Evolutionary conservation across 2,797 vertebrate species (phyloP).

Genomic region (Calcarius lapponicus): DNA sequence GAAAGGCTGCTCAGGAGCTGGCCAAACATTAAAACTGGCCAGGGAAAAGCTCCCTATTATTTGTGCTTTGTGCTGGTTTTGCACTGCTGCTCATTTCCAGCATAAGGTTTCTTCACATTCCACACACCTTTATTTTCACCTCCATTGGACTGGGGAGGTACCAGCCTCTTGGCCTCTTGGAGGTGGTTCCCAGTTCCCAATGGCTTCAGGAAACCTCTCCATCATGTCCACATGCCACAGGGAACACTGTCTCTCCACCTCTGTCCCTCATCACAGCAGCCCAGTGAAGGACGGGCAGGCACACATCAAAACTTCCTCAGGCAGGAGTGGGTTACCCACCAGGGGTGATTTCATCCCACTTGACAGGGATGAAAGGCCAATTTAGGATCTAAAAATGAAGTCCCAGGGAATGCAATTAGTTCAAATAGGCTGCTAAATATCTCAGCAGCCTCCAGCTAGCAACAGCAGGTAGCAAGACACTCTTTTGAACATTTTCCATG

Average conservation of each 20-base stretch:
- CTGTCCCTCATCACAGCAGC: accelerated
- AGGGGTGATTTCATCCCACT: neutral
- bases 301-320: neutral
- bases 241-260: neutral
- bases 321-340: neutral
- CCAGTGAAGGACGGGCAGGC: neutral
- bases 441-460: neutral
- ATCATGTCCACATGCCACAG: neutral
- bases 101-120: neutral
- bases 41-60: neutral
- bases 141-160: neutral
- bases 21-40: neutral
- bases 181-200: neutral
- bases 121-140: neutral
- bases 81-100: neutral
- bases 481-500: neutral
- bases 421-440: neutral
- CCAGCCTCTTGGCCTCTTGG: neutral
- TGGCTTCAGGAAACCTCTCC: neutral
- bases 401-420: neutral
- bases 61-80: neutral
- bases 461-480: neutral
- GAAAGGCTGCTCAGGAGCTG: neutral
- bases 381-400: neutral
- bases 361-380: neutral